Base-by-base conservation (phyloP, 2,888 invertebrate genomes). In the Phengaris arion region DNA sequence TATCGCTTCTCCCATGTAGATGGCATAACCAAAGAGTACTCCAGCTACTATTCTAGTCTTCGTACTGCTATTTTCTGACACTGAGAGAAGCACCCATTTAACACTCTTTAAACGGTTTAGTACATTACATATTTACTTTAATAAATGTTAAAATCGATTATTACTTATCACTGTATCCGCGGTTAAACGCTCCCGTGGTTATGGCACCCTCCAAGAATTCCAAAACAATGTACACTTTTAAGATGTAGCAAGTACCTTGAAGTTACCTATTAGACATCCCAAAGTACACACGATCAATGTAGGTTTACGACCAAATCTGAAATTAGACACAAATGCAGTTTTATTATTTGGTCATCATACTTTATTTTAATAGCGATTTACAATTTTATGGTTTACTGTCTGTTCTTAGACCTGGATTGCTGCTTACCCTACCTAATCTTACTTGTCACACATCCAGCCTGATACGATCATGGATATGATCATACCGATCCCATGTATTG, bases 391-490 rank as follows among this genome's bases (percentile, higher is more conserved):
- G 55, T n/a, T 13, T 15, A 15, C 9, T 52, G 55, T 52, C 4
- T 2, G 35, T 35, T 2, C 35, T 35, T 35, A 35, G 35, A 35
- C 35, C 35, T 35, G 35, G 35, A 4, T 35, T 35, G 2, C 0
- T 35, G 35, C 35, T 73, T 74, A 51, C 22, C 54, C 54, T 45
- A 22, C 22, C 48, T 6, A 48, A 48, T 51, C 81, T 79, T 80
- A 91, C 91, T 81, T 86, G 77, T 92, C 92, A 6, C 87, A 82
- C 79, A 88, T 80, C 87, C 87, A 89, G 2, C 91, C 91, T 2
- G 84, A 81, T 0, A 87, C 9, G 2, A 88, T 12, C 89, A 90
- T 89, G 0, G 92, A 86, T 0, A 86, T 46, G 15, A 90, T 82
- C 85, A 88, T 87, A 0, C 91, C 92, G 0, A 85, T 80, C 75